Evolutionary conservation across 2,888 invertebrate species (phyloP).

Genomic region (Crossocerus cetratus): DNA sequence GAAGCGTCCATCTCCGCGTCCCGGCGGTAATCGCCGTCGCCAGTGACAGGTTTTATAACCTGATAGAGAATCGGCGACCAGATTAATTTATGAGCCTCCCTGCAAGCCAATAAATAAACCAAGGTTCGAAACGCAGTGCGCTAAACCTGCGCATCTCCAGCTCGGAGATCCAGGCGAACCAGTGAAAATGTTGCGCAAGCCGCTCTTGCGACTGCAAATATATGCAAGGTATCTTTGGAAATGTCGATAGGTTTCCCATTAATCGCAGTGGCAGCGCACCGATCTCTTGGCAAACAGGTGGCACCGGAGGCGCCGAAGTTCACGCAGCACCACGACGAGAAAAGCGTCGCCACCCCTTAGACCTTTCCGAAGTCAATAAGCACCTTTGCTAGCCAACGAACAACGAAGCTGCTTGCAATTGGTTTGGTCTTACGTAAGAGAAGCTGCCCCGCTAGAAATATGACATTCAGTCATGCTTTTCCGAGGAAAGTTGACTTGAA

Average conservation of each 20-base stretch:
- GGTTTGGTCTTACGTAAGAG: conserved; percentile 28
- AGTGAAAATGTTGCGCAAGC: background rate
- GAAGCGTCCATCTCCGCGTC: background rate
- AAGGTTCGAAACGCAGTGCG: background rate
- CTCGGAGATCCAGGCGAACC: background rate
- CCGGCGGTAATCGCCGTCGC: background rate
- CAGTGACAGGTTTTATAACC: background rate
- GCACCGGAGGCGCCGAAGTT: background rate
- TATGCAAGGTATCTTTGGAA: background rate
- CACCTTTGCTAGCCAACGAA: conserved; percentile 19
- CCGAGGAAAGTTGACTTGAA: conserved; percentile 1
- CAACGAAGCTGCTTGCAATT: too few species aligned
- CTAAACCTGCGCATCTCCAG: background rate
- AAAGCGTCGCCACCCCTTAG: background rate
- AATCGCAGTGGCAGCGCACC: conserved; percentile 3
- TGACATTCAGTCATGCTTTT: conserved; percentile 8
- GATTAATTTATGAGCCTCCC: background rate
- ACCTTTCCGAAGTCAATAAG: conserved; percentile 37
- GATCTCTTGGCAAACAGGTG: too few species aligned
- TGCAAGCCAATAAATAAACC: background rate
- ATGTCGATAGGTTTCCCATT: conserved; percentile 13
- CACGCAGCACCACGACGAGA: background rate
- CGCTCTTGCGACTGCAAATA: too few species aligned
- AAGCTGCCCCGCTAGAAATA: conserved; percentile 3
- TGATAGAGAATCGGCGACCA: background rate